phyloP scores from a whole-genome alignment of 1,140 invertebrate genomes.

The Drosophila pruinosa region DNA sequence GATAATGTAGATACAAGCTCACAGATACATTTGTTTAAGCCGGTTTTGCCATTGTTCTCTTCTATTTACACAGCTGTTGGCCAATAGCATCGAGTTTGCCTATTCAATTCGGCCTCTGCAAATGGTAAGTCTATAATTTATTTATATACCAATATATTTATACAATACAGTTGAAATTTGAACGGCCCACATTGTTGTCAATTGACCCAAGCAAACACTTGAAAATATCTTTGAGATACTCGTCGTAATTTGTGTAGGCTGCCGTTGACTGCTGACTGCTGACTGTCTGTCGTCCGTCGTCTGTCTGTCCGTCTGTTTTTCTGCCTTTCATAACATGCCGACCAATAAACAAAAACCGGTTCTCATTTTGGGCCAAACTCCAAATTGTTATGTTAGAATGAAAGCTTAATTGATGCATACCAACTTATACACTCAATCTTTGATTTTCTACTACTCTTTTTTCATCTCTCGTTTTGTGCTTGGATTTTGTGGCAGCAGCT shows the following conservation, averaged over 20 bases:
- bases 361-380: conserved; percentile 48
- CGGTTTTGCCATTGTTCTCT: conserved; percentile 11
- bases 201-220: conserved; percentile 37
- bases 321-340: conserved; percentile 26
- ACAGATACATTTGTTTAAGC: conserved; percentile 17
- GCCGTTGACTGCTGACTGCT: conserved; percentile 20
- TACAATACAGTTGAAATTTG: conserved; percentile 9
- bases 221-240: conserved; percentile 36
- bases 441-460: conserved; percentile 18
- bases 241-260: conserved; percentile 31
- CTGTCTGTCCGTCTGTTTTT: no score
- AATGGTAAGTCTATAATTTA: conserved; percentile 32
- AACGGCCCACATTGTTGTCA: conserved; percentile 25
- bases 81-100: conserved; percentile 4
- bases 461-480: background rate
- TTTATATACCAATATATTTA: background rate
- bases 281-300: no score
- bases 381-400: conserved; percentile 66
- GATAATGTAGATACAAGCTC: conserved; percentile 11
- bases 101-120: conserved; percentile 13
- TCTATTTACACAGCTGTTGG: conserved; percentile 42
- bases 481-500: conserved; percentile 30
- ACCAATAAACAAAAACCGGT: conserved; percentile 62
- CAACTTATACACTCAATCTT: conserved; percentile 23
- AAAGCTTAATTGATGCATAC: conserved; percentile 74